Conservation (phyloP, 2,797 vertebrate species). For the Dermochelys coriacea region DNA sequence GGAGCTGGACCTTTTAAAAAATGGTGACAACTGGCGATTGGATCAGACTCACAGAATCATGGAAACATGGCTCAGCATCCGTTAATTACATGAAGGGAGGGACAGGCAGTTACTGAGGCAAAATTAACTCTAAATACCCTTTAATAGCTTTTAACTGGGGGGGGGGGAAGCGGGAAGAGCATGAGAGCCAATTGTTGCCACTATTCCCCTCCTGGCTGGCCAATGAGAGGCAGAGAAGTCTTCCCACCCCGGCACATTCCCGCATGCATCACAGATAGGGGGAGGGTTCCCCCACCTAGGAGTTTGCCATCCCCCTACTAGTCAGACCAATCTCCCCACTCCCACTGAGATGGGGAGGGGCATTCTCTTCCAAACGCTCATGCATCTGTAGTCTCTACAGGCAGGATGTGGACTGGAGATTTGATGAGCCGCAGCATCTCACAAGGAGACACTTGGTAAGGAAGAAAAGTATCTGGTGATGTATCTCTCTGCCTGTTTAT, state of each 20-base stretch:
- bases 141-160: background rate
- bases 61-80: background rate
- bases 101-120: background rate
- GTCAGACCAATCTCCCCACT: background rate
- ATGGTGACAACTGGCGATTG: background rate
- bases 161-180: background rate
- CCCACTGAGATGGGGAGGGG: background rate
- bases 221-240: background rate
- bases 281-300: background rate
- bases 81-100: background rate
- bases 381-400: background rate
- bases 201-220: background rate
- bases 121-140: background rate
- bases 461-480: constrained; percentile 24
- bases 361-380: background rate
- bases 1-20: background rate
- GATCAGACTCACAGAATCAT: background rate
- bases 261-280: background rate
- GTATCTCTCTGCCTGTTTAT: background rate
- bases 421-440: background rate
- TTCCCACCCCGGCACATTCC: background rate
- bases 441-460: constrained; percentile 18
- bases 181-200: background rate
- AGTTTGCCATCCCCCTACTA: background rate
- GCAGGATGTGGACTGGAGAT: background rate